Base-by-base conservation (phyloP, 2,113 vertebrate species). In the Condylura cristata region DNA sequence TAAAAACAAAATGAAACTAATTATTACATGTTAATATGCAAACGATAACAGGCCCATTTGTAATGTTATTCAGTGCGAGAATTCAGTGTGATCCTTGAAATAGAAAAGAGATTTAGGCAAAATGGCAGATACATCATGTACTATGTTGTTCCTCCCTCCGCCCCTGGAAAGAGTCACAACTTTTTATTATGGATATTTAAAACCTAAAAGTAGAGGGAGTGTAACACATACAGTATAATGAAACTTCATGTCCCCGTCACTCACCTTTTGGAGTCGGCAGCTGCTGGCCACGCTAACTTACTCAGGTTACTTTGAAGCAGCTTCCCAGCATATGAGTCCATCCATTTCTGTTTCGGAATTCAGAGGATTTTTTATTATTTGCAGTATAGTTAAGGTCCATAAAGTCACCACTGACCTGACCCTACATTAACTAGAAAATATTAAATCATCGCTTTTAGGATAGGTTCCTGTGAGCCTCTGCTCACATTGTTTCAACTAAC, bases 41-140 rank as follows among this genome's bases (percentile, higher is more conserved):
- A 32, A 46, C 32, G 34, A 53, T 76, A 75, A 74, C 34, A 37
- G 39, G 32, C 86, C 58, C n/a, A 70, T 46, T 56, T 92, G 12
- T 51, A 48, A 48, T 79, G 39, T 79, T 86, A 70, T 22, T 48
- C 9, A 65, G 14, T 53, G 11, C 46, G 65, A 78, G 71, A 44
- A 68, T 92, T 74, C 76, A 78, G 56, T 58, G 48, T 66, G 28
- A 48, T 85, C 56, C n/a, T 68, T 76, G 18, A 92, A 76, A n/a
- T 85, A 46, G 61, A n/a, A 79, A 80, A 92, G 60, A 92, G 34
- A 89, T 68, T 58, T 70, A 80, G 68, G 63, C 13, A 70, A 85
- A 76, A 85, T 85, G 48, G 11, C 41, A 26, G 41, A 48, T 65
- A 65, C 46, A n/a, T 82, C 41, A n/a, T 63, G 58, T 82, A 34